These are phyloP conservation scores for Eupithecia tripunctaria DNA, from an alignment of 2,888 invertebrate genomes.

Conservation along the genomic window DNA sequence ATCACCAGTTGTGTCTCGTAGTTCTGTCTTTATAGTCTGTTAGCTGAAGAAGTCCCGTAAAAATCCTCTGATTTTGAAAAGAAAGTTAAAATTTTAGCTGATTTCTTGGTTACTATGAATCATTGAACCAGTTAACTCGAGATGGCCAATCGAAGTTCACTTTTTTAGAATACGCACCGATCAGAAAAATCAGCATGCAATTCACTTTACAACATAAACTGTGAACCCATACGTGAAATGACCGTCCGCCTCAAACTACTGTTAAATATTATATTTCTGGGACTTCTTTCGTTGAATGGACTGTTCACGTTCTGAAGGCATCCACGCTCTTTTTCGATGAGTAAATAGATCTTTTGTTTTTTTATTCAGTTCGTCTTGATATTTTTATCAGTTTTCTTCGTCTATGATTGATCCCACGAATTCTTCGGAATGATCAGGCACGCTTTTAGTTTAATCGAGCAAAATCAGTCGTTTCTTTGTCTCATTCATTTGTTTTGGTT, in stretches of 20 bases:
- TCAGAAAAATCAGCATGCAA: neutral
- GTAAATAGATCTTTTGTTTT: slow-evolving; percentile 13
- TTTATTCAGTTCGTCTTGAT: slow-evolving; percentile 12
- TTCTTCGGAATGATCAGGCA: slow-evolving; percentile 15
- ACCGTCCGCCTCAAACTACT: neutral
- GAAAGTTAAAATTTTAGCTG: neutral
- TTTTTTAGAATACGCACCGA: neutral
- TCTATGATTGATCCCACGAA: slow-evolving; percentile 13
- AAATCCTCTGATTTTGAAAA: neutral
- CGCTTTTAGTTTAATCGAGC: slow-evolving; percentile 17
- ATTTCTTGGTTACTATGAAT: neutral
- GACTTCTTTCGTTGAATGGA: slow-evolving; percentile 10
- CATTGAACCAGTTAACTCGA: neutral
- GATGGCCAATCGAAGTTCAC: neutral
- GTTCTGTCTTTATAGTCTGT: slow-evolving; percentile 23
- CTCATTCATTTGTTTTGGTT: slow-evolving; percentile 9
- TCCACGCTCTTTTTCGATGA: slow-evolving; percentile 21
- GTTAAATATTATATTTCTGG: neutral
- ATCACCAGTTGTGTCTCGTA: slow-evolving; percentile 43
- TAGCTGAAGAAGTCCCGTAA: slow-evolving; percentile 9
- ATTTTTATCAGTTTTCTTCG: slow-evolving; percentile 13
- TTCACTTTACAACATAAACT: neutral
- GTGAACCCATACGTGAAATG: neutral
- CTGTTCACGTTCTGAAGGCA: slow-evolving; percentile 28
- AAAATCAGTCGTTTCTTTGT: slow-evolving; percentile 8